These are phyloP conservation scores for Sycobia sp. DNA, from an alignment of 1,140 invertebrate species.

Conservation along the genomic window DNA sequence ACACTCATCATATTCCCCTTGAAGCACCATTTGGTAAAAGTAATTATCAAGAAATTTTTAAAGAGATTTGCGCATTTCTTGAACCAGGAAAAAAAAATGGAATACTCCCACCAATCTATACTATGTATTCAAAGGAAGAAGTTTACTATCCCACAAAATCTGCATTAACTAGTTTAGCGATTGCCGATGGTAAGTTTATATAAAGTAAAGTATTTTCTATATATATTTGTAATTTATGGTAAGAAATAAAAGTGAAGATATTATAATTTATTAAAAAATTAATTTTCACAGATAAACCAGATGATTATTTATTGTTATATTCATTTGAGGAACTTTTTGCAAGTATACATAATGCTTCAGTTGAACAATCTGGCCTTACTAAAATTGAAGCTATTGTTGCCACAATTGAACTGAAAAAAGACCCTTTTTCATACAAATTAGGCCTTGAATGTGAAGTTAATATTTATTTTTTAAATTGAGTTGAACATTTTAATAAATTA, in stretches of 20 bases:
- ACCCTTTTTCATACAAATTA: conserved; percentile 57
- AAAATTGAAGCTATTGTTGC: conserved; percentile 55
- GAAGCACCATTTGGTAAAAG: conserved; percentile 45
- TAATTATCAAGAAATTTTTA: conserved; percentile 42
- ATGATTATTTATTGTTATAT: conserved; percentile 60
- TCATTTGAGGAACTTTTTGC: conserved; percentile 62
- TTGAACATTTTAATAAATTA: conserved; percentile 4
- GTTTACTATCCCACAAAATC: conserved; percentile 34
- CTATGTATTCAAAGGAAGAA: conserved; percentile 43
- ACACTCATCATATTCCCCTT: conserved; percentile 61
- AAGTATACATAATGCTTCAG: conserved; percentile 55
- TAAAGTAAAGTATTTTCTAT: not conserved
- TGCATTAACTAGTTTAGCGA: conserved; percentile 56
- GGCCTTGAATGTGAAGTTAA: conserved; percentile 62
- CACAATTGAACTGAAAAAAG: conserved; percentile 58
- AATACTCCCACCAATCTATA: conserved; percentile 59
- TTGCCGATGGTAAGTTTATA: conserved; percentile 45
- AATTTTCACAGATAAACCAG: conserved; percentile 32
- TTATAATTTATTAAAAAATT: conserved; percentile 3
- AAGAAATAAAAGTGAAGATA: too few species aligned
- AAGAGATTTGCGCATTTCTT: conserved; percentile 56
- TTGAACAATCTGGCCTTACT: conserved; percentile 31
- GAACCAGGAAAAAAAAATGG: conserved; percentile 38
- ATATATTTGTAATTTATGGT: conserved; percentile 1
- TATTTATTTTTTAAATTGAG: conserved; percentile 24